Base-by-base conservation (phyloP, 2,113 vertebrate species). In the Bubo blakistoni region DNA sequence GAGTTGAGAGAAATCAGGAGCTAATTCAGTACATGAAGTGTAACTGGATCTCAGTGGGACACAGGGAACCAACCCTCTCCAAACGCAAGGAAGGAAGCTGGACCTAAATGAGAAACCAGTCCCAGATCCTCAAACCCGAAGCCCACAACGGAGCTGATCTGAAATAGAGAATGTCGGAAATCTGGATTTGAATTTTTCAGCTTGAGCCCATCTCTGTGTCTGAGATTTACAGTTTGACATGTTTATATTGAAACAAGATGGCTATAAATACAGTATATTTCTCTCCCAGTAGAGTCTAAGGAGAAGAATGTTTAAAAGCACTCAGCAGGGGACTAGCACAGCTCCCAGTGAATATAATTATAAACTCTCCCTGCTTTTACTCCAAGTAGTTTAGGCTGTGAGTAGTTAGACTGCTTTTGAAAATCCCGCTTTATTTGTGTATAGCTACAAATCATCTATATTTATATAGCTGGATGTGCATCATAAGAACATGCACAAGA, bases 221-320 rank as follows among this genome's bases (percentile, higher is more conserved):
- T 92, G 70, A 89, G 76, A 96, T 95, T 96, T 97, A 94, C 93
- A 96, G 67, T 93, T 92, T 96, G 95, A 97, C 95, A 94, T 95
- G 90, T 97, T 97, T 96, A 88, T 94, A 92, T 95, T 96, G 81
- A 97, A 97, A 97, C 89, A 97, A 95, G 92, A 95, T 96, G 95
- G 55, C 82, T 92, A 96, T 94, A 96, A 97, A 95, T 95, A 87
- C 91, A 84, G 77, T 91, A 34, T 96, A 92, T 81, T 96, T 94
- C 59, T 95, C 92, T 92, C 94, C 78, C 78, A 87, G 84, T 85
- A 90, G 66, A 94, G 40, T 89, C 49, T 89, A 69, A 89, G 94
- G 86, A 92, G 51, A 82, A 18, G 87, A 92, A 96, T 92, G 81
- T 90, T 94, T 95, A 93, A 96, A 96, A 96, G 96, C 85, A 86